Conservation (phyloP, 2,888 invertebrate species). For the Agrilus cyanescens region DNA sequence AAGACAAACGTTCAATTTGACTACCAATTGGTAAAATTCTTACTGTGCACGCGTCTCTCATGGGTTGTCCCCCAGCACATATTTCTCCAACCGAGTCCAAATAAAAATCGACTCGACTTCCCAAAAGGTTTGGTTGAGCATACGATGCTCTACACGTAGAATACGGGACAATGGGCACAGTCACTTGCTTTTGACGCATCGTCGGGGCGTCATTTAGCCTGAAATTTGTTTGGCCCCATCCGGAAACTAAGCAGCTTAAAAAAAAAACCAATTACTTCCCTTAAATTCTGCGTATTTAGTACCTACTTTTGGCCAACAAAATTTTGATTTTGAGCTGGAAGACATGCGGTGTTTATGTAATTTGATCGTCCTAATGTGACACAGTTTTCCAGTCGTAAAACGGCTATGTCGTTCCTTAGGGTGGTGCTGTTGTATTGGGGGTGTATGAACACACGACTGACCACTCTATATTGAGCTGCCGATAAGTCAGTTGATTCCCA, state of each 20-base stretch:
- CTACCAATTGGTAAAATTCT: constrained; percentile 9
- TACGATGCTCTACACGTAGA: constrained; percentile 31
- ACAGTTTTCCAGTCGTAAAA: constrained; percentile 53
- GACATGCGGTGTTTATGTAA: constrained; percentile 51
- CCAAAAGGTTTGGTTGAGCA: constrained; percentile 20
- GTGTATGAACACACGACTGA: constrained; percentile 32
- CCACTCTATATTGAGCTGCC: constrained; percentile 15
- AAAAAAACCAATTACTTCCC: neutral
- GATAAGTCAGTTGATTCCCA: constrained; percentile 13
- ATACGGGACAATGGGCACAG: constrained; percentile 58
- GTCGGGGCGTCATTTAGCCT: constrained; percentile 30
- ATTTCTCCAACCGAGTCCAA: constrained; percentile 28
- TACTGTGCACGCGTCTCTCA: constrained; percentile 30
- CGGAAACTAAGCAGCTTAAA: constrained; percentile 54
- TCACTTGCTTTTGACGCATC: constrained; percentile 61
- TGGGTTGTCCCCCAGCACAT: constrained; percentile 29
- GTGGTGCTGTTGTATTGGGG: constrained; percentile 58
- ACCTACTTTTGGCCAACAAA: constrained; percentile 20
- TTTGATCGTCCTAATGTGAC: constrained; percentile 42
- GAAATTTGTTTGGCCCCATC: constrained; percentile 81
- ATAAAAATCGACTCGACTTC: constrained; percentile 25
- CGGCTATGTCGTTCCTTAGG: constrained; percentile 70
- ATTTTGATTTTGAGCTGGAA: constrained; percentile 37
- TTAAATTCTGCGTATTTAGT: neutral
- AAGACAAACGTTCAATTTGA: too few species aligned